phyloP scores from a whole-genome alignment of 2,888 invertebrate genomes.

The Cerastoderma edule region DNA sequence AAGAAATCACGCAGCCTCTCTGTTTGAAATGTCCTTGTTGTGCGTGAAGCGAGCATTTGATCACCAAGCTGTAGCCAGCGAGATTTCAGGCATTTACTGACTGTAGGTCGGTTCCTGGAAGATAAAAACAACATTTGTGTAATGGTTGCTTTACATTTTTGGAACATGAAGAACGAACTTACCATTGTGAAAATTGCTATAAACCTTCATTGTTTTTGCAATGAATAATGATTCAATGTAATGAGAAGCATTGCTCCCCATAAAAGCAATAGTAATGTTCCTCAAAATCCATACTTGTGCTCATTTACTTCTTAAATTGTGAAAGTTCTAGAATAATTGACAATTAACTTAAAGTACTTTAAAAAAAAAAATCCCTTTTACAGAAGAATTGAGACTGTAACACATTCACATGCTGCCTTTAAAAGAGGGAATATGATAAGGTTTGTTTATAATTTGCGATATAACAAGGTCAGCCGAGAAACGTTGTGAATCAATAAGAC shows the following conservation, averaged over 20 bases:
- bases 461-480: too few species aligned
- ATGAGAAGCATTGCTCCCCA: too few species aligned
- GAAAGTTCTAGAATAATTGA: too few species aligned
- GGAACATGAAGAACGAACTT: neutral
- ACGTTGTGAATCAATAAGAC: too few species aligned
- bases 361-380: too few species aligned
- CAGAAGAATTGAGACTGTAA: too few species aligned
- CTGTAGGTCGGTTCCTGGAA: constrained; percentile 94
- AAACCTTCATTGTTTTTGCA: neutral
- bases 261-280: neutral
- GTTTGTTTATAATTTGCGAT: too few species aligned
- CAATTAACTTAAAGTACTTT: too few species aligned
- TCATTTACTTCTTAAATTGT: too few species aligned
- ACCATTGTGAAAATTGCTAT: neutral
- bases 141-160: neutral
- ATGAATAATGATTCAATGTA: neutral
- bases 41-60: constrained; percentile 96
- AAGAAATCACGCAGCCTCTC: constrained; percentile 87
- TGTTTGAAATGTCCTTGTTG: constrained; percentile 91
- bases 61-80: constrained; percentile 97
- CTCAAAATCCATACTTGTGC: neutral
- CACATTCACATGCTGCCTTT: too few species aligned
- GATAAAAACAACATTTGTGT: neutral
- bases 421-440: too few species aligned
- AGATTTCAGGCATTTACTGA: constrained; percentile 97